Conservation (phyloP, 2,888 invertebrate species). For the Trisateles emortualis region DNA sequence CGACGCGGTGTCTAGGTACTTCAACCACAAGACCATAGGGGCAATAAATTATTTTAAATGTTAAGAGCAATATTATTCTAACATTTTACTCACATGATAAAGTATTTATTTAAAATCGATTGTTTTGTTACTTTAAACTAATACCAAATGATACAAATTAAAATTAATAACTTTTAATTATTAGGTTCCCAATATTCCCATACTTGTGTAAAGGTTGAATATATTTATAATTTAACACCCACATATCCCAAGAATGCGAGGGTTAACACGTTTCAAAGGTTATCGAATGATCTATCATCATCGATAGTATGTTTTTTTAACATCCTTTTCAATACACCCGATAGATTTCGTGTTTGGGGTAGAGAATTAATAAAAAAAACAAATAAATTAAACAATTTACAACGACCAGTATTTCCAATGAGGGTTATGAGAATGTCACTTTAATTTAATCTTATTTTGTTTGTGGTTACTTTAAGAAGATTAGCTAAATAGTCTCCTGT, state of each 20-base stretch:
- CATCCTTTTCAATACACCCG: constrained; percentile 7
- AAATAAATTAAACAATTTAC: constrained; percentile 8
- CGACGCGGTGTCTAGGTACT: too few relatives aligned
- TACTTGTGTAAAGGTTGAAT: constrained; percentile 1
- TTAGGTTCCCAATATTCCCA: not conserved
- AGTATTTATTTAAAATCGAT: too few relatives aligned
- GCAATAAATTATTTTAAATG: too few relatives aligned
- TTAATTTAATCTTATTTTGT: not conserved
- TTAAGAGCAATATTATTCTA: too few relatives aligned
- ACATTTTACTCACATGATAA: too few relatives aligned
- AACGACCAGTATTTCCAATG: constrained; percentile 6
- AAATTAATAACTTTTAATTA: constrained; percentile 9
- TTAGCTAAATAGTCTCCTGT: too few relatives aligned
- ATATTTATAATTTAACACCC: constrained; percentile 11
- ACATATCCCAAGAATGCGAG: constrained; percentile 16
- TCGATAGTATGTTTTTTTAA: constrained; percentile 12
- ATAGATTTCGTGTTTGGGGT: constrained; percentile 14
- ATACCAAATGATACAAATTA: not conserved
- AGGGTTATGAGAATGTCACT: constrained; percentile 5
- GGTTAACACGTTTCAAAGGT: constrained; percentile 17
- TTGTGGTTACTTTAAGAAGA: not conserved
- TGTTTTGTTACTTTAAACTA: not conserved
- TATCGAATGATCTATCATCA: constrained; percentile 19
- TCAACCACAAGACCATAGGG: too few relatives aligned
- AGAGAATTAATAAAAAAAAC: not conserved